Evolutionary conservation across 1,140 invertebrate genomes (phyloP), one percentile per base, ranked within the genome.

Genomic region (Stenopsyche tienmushanensis): DNA sequence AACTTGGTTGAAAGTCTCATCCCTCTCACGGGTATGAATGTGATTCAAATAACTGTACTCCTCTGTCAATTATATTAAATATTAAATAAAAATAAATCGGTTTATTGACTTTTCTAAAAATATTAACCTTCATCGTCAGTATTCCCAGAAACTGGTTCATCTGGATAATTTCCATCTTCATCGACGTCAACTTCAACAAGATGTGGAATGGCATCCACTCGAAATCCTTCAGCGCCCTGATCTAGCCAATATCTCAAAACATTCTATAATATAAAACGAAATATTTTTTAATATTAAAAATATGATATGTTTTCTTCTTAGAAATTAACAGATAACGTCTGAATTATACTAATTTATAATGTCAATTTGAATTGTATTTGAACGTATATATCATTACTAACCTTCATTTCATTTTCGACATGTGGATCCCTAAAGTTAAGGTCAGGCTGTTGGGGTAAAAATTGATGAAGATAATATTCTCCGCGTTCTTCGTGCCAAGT

Each of bases 341-440:
- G n/a, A n/a, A n/a, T n/a, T n/a, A n/a, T n/a, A n/a, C n/a, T n/a
- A 41, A 41, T 9, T 41, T 41, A 41, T 41, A n/a, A n/a, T 34
- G 13, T 34, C 29, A 34, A 34, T 34, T 7, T 34, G 23, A 53
- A n/a, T n/a, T n/a, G n/a, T n/a, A 47, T 26, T 39, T 34, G 50
- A 17, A 25, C 20, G 1, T 60, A 42, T 24, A 3, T 3, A 21
- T 50, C 1, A 13, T n/a, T n/a, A 42, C 18, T 55, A 58, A 70
- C 79, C 67, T 80, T 78, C 73, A 87, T 82, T 76, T 84, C 84
- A 17, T 77, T 60, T 17, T 78, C 71, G 0, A 87, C 81, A 0
- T 78, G 64, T 0, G 76, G 73, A 75, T 88, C 87, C 17, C 76
- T 73, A 42, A 83, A 86, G 72, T 91, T 90, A 0, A 91, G 76